phyloP scores from a whole-genome alignment of 2,888 invertebrate species.

The Drosophila meridiana region DNA sequence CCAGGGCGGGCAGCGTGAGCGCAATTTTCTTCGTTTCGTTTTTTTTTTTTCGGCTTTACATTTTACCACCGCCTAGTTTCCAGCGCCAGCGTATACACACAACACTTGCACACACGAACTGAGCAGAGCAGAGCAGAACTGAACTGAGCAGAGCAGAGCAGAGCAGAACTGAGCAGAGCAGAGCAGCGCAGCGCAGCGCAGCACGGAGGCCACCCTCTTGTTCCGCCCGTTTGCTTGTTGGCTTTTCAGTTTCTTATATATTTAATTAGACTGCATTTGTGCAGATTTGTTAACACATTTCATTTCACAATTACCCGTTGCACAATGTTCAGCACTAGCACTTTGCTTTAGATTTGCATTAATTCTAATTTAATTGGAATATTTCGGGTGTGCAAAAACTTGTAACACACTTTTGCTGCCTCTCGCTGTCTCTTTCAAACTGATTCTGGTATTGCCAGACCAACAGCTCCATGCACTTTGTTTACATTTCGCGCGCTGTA shows the following conservation, averaged over 20 bases:
- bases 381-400: slow-evolving; percentile 72
- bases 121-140: slow-evolving; percentile 51
- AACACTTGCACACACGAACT: slow-evolving; percentile 64
- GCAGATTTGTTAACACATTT: background rate
- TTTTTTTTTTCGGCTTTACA: slow-evolving; percentile 65
- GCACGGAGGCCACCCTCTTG: slow-evolving; percentile 54
- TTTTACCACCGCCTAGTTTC: slow-evolving; percentile 77
- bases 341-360: slow-evolving; percentile 50
- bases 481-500: slow-evolving; percentile 50
- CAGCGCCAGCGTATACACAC: slow-evolving; percentile 78
- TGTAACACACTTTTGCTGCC: slow-evolving; percentile 70
- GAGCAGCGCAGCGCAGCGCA: slow-evolving; percentile 40
- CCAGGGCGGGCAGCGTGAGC: slow-evolving; percentile 51
- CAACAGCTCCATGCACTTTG: slow-evolving; percentile 45
- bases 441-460: slow-evolving; percentile 57
- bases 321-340: slow-evolving; percentile 48
- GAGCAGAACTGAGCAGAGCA: slow-evolving; percentile 32
- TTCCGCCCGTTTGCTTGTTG: slow-evolving; percentile 44
- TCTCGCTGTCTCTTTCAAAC: slow-evolving; percentile 74
- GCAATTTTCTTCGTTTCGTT: slow-evolving; percentile 62
- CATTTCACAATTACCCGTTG: slow-evolving; percentile 54
- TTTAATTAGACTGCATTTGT: slow-evolving; percentile 14
- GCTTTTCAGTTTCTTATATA: slow-evolving; percentile 41
- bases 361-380: slow-evolving; percentile 67
- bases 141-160: slow-evolving; percentile 41